A percentile compares a stretch with the other conserved stretches of the same genome.
Conservation (phyloP, 2,888 invertebrate species). For the Therioaphis trifolii region DNA sequence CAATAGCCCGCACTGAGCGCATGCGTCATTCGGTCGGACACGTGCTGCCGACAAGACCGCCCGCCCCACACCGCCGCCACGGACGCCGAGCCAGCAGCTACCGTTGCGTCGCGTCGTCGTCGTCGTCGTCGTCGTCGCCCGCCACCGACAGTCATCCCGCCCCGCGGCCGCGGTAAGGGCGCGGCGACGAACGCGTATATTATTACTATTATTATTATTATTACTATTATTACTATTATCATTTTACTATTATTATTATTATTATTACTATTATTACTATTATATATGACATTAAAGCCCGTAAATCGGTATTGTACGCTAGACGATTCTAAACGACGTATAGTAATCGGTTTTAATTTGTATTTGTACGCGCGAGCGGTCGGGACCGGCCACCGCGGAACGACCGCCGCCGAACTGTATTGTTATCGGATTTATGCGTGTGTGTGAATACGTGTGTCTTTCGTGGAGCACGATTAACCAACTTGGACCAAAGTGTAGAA, state of each 20-base stretch:
- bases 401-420: not conserved
- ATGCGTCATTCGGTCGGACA: conserved; percentile 62
- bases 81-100: not conserved
- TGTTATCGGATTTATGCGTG: not conserved
- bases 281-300: conserved; percentile 32
- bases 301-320: conserved; percentile 31
- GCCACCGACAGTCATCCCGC: not conserved
- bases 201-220: no score
- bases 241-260: no score
- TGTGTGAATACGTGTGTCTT: not conserved
- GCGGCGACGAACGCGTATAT: conserved; percentile 31
- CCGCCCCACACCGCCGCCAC: not conserved
- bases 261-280: no score
- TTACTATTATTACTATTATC: no score
- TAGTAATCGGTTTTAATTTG: conserved; percentile 50
- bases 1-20: conserved; percentile 61
- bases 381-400: not conserved
- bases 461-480: no score
- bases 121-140: not conserved
- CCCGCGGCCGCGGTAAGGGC: not conserved
- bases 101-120: not conserved
- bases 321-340: conserved; percentile 37
- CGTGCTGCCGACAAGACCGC: conserved; percentile 52
- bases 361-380: no score
- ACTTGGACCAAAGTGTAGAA: no score